Conservation (phyloP, 2,888 invertebrate genomes). For the Drosophila falleni region DNA sequence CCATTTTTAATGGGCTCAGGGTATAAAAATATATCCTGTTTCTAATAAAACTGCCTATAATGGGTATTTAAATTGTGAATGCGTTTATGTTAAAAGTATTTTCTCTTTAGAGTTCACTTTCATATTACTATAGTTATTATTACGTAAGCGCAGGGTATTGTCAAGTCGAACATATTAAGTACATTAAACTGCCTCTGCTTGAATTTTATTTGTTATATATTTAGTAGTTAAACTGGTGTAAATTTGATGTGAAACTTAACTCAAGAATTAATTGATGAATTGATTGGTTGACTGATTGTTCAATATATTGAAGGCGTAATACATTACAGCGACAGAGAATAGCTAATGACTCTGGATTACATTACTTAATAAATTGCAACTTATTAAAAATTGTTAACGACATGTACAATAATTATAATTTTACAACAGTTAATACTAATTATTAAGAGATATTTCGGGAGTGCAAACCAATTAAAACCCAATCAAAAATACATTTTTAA, state of each 20-base stretch:
- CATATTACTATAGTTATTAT: not conserved
- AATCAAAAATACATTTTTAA: too few relatives aligned
- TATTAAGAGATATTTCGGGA: too few relatives aligned
- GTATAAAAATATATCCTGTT: too few relatives aligned
- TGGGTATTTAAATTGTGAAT: not conserved
- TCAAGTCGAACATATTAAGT: not conserved
- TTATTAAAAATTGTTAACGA: not conserved
- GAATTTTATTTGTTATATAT: not conserved
- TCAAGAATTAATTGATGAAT: not conserved
- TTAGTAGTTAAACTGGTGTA: not conserved
- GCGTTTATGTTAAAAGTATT: too few relatives aligned
- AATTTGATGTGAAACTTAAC: not conserved
- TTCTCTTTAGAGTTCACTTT: too few relatives aligned
- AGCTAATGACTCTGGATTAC: not conserved
- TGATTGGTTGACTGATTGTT: not conserved
- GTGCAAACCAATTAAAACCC: too few relatives aligned
- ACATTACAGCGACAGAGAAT: not conserved
- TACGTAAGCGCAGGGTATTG: not conserved
- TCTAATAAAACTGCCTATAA: too few relatives aligned
- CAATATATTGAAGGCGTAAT: not conserved
- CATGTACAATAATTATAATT: too few relatives aligned
- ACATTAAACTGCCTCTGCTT: not conserved
- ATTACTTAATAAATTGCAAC: not conserved
- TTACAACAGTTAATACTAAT: too few relatives aligned
- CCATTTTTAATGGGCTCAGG: too few relatives aligned